Conservation (phyloP, 2,888 invertebrate species). For the Melanotus villosus region DNA sequence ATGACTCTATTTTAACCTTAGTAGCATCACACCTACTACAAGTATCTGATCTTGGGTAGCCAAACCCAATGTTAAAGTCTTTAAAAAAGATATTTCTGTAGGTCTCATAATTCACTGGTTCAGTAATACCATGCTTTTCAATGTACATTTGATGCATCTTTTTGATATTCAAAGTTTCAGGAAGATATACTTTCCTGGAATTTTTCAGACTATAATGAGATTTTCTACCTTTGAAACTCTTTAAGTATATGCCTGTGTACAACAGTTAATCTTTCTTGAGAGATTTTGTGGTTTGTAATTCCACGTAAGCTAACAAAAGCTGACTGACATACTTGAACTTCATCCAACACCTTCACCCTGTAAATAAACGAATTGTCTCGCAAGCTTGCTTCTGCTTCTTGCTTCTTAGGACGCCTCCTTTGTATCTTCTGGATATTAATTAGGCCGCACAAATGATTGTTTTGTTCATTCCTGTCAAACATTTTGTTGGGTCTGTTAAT, state of each 20-base stretch:
- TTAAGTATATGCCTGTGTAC: neutral
- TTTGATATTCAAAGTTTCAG: slow-evolving; percentile 7
- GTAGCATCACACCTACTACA: slow-evolving; percentile 17
- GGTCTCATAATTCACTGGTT: slow-evolving; percentile 3
- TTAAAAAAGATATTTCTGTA: slow-evolving; percentile 25
- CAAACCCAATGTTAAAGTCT: slow-evolving; percentile 14
- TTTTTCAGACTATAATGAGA: slow-evolving; percentile 1
- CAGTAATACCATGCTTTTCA: neutral
- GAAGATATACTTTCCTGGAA: neutral
- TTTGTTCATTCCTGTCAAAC: slow-evolving; percentile 15
- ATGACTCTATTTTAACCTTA: neutral
- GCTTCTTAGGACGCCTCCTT: neutral
- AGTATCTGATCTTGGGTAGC: slow-evolving; percentile 9
- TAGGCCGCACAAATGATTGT: slow-evolving; percentile 13
- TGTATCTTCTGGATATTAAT: slow-evolving; percentile 4
- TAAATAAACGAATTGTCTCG: slow-evolving; percentile 8
- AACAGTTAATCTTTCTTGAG: neutral
- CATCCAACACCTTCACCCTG: slow-evolving; percentile 5
- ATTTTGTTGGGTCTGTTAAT: neutral
- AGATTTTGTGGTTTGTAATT: slow-evolving; percentile 10
- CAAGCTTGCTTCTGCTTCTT: neutral
- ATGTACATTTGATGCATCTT: slow-evolving; percentile 20
- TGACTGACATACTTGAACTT: slow-evolving; percentile 4
- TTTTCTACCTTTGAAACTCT: slow-evolving; percentile 1
- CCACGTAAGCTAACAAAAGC: slow-evolving; percentile 19